Conservation (phyloP, 1,140 invertebrate genomes). For the Aphelinus certus region DNA sequence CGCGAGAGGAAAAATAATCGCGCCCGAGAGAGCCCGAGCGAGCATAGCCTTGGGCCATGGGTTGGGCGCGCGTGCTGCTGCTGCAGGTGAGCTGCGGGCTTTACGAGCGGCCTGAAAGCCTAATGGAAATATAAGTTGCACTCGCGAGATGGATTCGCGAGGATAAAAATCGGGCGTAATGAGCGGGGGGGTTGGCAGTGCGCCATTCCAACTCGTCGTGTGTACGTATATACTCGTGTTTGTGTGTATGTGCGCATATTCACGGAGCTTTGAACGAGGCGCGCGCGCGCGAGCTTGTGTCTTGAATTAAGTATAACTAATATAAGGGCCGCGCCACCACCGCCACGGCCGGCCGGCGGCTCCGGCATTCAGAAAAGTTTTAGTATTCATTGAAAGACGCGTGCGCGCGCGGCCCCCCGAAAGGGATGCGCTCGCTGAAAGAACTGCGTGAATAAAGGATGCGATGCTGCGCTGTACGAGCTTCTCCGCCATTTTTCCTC, state of each 20-base stretch:
- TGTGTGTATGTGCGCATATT: constrained; percentile 1
- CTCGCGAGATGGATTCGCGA: constrained; percentile 57
- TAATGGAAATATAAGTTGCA: constrained; percentile 64
- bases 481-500: constrained; percentile 24
- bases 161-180: constrained; percentile 56
- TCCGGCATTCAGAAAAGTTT: constrained; percentile 58
- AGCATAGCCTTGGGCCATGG: too few relatives aligned
- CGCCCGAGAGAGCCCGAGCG: too few relatives aligned
- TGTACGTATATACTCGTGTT: constrained; percentile 3
- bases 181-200: constrained; percentile 44
- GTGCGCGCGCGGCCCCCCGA: constrained; percentile 12
- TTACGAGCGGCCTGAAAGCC: constrained; percentile 55
- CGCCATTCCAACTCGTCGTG: constrained; percentile 45
- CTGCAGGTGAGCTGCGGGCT: constrained; percentile 52
- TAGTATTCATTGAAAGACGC: constrained; percentile 63
- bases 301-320: constrained; percentile 65
- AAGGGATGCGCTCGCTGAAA: constrained; percentile 51
- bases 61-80: too few relatives aligned
- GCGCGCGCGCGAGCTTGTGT: constrained; percentile 43
- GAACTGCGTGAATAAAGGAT: constrained; percentile 57
- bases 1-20: constrained; percentile 41
- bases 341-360: not conserved
- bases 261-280: constrained; percentile 51
- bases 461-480: constrained; percentile 42
- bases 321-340: constrained; percentile 49